A percentile compares a stretch with the other conserved stretches of the same genome.
phyloP scores from a whole-genome alignment of 2,113 vertebrate genomes.

The Podarcis raffonei region DNA sequence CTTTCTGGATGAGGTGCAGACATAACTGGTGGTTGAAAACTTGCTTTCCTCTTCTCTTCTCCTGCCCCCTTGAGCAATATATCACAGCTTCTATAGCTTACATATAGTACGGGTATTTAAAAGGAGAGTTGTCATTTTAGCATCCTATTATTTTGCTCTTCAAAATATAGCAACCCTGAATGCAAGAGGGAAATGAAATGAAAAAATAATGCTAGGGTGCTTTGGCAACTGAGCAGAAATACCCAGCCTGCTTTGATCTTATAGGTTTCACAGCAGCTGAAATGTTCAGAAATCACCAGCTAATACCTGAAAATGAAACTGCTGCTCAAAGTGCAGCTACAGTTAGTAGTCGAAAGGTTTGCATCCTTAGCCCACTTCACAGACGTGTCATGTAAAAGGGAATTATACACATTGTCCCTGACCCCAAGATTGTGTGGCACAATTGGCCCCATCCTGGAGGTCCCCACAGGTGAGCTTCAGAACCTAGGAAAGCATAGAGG shows the following conservation, averaged over 20 bases:
- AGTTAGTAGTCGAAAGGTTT: not conserved
- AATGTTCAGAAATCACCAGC: not conserved
- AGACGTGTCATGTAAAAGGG: not conserved
- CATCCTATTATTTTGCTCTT: too few relatives aligned
- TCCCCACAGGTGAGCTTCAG: not conserved
- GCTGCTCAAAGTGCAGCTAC: not conserved
- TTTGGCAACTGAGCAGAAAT: not conserved
- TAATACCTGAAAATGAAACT: not conserved
- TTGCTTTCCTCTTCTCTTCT: too few relatives aligned
- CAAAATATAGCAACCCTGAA: too few relatives aligned
- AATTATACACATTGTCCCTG: not conserved
- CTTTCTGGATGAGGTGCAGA: too few relatives aligned
- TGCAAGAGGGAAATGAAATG: too few relatives aligned
- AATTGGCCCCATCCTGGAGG: not conserved
- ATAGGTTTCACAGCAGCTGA: not conserved
- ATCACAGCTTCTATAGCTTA: too few relatives aligned
- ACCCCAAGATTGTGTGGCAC: not conserved
- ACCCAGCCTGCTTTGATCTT: not conserved
- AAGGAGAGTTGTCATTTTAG: too few relatives aligned
- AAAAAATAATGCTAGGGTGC: not conserved
- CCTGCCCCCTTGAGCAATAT: too few relatives aligned
- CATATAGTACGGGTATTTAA: too few relatives aligned
- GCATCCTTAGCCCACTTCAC: not conserved
- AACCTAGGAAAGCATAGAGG: not conserved
- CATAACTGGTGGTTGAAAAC: too few relatives aligned